Evolutionary conservation across 1,140 invertebrate species (phyloP).

Genomic region (Ericerus pela): DNA sequence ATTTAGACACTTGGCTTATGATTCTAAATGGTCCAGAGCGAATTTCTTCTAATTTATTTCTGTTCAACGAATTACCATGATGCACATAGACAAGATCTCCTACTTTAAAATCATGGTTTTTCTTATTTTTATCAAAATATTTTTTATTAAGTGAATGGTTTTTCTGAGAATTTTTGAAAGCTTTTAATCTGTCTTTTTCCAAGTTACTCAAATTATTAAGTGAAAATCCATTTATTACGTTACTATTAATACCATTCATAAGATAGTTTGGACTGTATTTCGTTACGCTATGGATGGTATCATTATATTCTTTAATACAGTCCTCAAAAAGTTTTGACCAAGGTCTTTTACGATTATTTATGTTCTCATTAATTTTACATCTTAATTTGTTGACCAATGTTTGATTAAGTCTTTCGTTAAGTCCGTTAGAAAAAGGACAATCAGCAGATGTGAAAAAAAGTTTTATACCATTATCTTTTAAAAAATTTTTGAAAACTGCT

Average conservation of each 20-base stretch:
- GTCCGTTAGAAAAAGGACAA: slow-evolving; percentile 26
- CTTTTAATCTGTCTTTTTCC: not conserved
- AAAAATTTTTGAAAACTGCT: slow-evolving; percentile 13
- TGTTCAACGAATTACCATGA: too few species aligned
- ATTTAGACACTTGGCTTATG: not conserved
- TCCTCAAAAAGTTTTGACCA: slow-evolving; percentile 30
- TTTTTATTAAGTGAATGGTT: too few species aligned
- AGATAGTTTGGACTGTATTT: slow-evolving; percentile 28
- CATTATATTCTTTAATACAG: slow-evolving; percentile 30
- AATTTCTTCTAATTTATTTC: not conserved
- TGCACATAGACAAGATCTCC: too few species aligned
- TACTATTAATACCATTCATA: slow-evolving; percentile 24
- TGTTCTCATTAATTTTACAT: slow-evolving; percentile 29
- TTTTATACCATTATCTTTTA: slow-evolving; percentile 22
- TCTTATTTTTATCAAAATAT: too few species aligned
- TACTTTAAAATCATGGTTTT: too few species aligned
- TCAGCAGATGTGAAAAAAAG: slow-evolving; percentile 29
- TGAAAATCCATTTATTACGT: too few species aligned
- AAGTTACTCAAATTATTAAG: too few species aligned
- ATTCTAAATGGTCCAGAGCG: not conserved
- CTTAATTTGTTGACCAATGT: slow-evolving; percentile 28
- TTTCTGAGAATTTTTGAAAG: not conserved
- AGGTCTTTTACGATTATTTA: slow-evolving; percentile 20
- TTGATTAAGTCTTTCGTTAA: slow-evolving; percentile 27
- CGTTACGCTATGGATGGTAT: slow-evolving; percentile 28